Percentiles rank a stretch among this genome's conserved stretches.
Conservation (phyloP, 2,888 invertebrate genomes). For the Capitulum mitella region DNA sequence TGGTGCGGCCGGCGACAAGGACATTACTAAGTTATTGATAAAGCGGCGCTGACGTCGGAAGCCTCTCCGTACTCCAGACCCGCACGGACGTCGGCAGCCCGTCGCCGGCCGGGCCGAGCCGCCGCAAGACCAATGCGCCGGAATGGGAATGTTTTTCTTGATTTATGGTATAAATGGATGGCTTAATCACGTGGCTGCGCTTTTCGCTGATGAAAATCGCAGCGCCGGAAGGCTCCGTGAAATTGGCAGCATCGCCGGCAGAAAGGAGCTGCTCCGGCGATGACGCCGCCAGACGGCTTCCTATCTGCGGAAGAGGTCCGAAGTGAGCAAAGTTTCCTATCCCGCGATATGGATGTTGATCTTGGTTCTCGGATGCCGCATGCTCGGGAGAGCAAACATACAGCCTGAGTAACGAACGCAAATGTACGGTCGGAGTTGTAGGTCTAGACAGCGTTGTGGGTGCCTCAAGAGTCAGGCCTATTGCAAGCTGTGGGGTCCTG, state of each 20-base stretch:
- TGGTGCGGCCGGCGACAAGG: neutral
- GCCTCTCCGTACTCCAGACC: neutral
- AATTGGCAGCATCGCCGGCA: neutral
- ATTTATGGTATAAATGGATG: constrained; percentile 14
- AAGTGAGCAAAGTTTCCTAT: neutral
- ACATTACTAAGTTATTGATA: neutral
- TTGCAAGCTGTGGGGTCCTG: no score
- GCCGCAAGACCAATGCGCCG: neutral
- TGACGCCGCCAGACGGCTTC: no score
- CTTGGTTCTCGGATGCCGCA: no score
- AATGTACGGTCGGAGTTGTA: no score
- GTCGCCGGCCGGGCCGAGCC: neutral
- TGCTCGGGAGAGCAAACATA: no score
- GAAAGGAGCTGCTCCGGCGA: neutral
- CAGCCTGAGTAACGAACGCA: no score
- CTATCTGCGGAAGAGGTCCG: neutral
- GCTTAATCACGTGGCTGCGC: neutral
- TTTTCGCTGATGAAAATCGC: constrained; percentile 4
- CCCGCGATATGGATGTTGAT: no score
- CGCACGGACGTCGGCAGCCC: neutral
- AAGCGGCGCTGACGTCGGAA: neutral
- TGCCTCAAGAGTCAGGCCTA: no score
- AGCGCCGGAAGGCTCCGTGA: neutral
- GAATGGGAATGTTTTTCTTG: neutral
- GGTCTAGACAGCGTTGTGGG: no score